A percentile compares a stretch with the other conserved stretches of the same genome.
These are phyloP conservation scores for Scaptomyza caliginosa DNA, from an alignment of 2,888 invertebrate genomes.

Conservation along the genomic window DNA sequence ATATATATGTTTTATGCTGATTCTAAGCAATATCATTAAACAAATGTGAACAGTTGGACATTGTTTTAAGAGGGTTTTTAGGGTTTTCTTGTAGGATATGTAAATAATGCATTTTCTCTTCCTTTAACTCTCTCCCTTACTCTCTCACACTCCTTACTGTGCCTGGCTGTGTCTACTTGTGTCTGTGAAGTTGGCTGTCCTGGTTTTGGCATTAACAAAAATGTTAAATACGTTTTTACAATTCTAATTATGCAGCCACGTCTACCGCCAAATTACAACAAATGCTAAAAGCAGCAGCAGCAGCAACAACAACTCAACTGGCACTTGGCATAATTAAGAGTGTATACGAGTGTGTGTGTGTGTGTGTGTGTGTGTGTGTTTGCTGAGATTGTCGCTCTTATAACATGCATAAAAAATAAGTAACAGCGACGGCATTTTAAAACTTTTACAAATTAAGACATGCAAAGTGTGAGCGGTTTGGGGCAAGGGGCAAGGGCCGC, in stretches of 20 bases:
- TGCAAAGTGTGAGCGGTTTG: slow-evolving; percentile 15
- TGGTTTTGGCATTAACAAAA: slow-evolving; percentile 38
- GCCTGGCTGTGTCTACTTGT: background rate
- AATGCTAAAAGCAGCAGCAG: slow-evolving; percentile 36
- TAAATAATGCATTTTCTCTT: background rate
- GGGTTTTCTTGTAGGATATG: background rate
- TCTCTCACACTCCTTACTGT: background rate
- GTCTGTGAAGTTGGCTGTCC: slow-evolving; percentile 3
- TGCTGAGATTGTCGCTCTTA: slow-evolving; percentile 72
- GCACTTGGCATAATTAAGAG: slow-evolving; percentile 76
- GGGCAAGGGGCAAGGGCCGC: background rate
- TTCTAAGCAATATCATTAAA: background rate
- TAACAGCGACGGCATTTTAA: slow-evolving; percentile 71
- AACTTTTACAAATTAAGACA: slow-evolving; percentile 74
- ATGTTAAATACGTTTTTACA: slow-evolving; percentile 67
- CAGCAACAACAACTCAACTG: slow-evolving; percentile 42
- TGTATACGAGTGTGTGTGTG: slow-evolving; percentile 25
- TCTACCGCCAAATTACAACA: slow-evolving; percentile 73
- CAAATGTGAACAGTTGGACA: background rate
- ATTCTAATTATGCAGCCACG: slow-evolving; percentile 77
- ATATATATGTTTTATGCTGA: background rate
- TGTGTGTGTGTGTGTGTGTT: slow-evolving; percentile 38
- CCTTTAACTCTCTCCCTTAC: background rate
- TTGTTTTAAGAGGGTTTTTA: background rate
- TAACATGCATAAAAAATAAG: slow-evolving; percentile 81